These are phyloP conservation scores for Mastomys coucha DNA, from an alignment of 2,113 vertebrate genomes.

Conservation along the genomic window DNA sequence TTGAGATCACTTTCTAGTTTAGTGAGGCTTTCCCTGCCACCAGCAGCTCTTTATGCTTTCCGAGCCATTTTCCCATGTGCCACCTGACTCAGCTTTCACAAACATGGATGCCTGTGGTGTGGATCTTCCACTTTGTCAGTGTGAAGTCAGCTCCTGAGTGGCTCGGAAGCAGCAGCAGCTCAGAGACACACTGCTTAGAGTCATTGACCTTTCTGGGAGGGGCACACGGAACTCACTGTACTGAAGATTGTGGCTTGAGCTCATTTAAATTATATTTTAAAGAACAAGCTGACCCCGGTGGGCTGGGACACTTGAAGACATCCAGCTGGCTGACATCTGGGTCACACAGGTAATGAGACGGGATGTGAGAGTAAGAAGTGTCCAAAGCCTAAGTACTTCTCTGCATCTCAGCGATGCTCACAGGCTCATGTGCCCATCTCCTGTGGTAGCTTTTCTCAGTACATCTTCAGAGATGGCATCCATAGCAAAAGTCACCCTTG, in stretches of 20 bases:
- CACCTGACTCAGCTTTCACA: background rate
- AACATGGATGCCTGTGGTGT: background rate
- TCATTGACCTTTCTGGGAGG: background rate
- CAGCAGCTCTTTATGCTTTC: background rate
- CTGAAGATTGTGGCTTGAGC: background rate
- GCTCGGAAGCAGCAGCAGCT: background rate
- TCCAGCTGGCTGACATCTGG: constrained; percentile 30
- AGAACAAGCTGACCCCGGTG: constrained; percentile 3
- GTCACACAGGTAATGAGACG: constrained; percentile 34
- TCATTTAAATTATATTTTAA: constrained; percentile 54
- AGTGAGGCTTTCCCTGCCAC: background rate
- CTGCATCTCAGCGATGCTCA: background rate
- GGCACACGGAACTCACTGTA: background rate
- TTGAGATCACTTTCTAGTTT: constrained; percentile 47
- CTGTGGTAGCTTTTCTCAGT: background rate
- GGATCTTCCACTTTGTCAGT: background rate
- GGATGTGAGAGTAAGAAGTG: background rate
- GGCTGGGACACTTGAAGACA: background rate
- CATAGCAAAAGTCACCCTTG: background rate
- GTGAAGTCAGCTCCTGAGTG: background rate
- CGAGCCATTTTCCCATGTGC: constrained; percentile 25
- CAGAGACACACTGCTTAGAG: background rate
- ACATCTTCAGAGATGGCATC: background rate
- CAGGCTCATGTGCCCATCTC: background rate
- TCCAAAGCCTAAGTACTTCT: background rate